Evolutionary conservation across 2,888 invertebrate genomes (phyloP).

Genomic region (Chamaedrilus cognettii): DNA sequence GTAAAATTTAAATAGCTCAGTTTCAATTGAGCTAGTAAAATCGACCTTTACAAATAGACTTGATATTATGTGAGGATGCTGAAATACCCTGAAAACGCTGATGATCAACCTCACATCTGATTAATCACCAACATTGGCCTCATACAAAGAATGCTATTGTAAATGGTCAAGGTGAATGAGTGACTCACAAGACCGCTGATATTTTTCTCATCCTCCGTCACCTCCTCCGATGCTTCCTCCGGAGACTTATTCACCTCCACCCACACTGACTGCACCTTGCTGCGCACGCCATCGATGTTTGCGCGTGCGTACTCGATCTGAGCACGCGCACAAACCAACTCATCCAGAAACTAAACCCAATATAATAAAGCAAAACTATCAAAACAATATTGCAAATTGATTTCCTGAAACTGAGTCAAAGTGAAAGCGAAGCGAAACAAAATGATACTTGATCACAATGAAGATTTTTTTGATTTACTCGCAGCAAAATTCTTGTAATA

Average conservation of each 20-base stretch:
- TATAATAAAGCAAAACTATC: not conserved
- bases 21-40: no score
- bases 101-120: not conserved
- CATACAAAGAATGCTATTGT: not conserved
- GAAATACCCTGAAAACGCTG: not conserved
- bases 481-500: not conserved
- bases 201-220: not conserved
- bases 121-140: not conserved
- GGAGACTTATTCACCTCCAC: not conserved
- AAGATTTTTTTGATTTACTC: no score
- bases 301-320: conserved; percentile 9
- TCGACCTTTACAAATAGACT: no score
- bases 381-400: not conserved
- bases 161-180: not conserved
- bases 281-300: not conserved
- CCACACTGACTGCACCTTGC: not conserved
- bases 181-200: not conserved
- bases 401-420: no score
- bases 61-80: no score
- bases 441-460: not conserved
- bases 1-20: no score
- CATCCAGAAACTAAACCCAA: no score
- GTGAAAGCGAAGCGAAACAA: not conserved
- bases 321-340: not conserved
- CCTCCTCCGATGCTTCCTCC: not conserved